phyloP scores from a whole-genome alignment of 2,888 invertebrate species.

The Ditylenchus weischeri region DNA sequence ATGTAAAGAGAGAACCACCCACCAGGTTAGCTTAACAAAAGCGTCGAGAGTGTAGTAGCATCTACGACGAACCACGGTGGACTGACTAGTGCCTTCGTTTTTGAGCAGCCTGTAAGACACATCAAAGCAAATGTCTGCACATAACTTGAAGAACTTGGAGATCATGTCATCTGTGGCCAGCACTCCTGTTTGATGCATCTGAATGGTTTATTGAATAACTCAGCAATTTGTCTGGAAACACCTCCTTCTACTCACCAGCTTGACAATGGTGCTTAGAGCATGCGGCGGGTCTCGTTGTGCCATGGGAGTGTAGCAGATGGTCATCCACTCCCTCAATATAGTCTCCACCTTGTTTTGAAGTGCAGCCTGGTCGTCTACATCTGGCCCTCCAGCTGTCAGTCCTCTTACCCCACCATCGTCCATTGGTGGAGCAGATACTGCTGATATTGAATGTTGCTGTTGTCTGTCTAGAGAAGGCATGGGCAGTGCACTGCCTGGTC shows the following conservation, averaged over 20 bases:
- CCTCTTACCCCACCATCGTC: background rate
- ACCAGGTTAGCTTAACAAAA: slow-evolving; percentile 53
- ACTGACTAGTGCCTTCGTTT: slow-evolving; percentile 26
- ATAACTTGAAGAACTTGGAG: slow-evolving; percentile 90
- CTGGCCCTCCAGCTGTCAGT: slow-evolving; percentile 5
- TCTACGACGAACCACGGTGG: slow-evolving; percentile 72
- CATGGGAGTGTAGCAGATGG: slow-evolving; percentile 72
- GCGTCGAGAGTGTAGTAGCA: slow-evolving; percentile 80
- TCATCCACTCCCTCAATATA: slow-evolving; percentile 90
- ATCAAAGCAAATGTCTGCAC: slow-evolving; percentile 92
- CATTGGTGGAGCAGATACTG: background rate
- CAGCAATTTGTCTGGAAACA: no score
- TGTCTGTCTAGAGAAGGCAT: slow-evolving; percentile 15
- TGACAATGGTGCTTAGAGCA: slow-evolving; percentile 86
- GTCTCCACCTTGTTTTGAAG: slow-evolving; percentile 75
- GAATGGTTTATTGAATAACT: background rate
- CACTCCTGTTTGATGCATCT: slow-evolving; percentile 89
- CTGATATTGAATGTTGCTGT: background rate
- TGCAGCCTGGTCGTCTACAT: slow-evolving; percentile 23
- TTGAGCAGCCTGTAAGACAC: slow-evolving; percentile 73
- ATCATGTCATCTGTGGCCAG: slow-evolving; percentile 77
- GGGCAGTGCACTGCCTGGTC: slow-evolving; percentile 10
- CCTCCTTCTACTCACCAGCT: slow-evolving; percentile 41
- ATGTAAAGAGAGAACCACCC: background rate
- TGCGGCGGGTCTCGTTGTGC: slow-evolving; percentile 63